phyloP scores from a whole-genome alignment of 2,113 vertebrate genomes.

The Anas platyrhynchos region DNA sequence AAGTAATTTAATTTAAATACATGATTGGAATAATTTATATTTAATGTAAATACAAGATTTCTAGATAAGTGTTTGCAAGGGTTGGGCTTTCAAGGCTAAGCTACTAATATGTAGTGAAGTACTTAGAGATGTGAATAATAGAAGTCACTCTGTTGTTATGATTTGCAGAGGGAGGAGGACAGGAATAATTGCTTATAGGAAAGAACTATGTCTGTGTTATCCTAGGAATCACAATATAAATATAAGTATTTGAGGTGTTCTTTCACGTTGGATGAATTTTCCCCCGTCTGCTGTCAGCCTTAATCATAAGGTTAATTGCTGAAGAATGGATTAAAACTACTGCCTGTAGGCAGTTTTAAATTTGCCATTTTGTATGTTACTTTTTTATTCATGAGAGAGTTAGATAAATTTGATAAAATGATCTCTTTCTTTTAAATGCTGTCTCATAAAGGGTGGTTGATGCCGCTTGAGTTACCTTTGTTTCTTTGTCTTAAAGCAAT shows the following conservation, averaged over 20 bases:
- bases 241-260: not conserved
- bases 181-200: not conserved
- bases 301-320: constrained; percentile 58
- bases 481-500: not conserved
- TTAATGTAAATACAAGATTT: not conserved
- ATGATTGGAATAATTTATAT: not conserved
- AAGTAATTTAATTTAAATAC: constrained; percentile 13
- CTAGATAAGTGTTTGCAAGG: not conserved
- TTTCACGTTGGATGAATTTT: not conserved
- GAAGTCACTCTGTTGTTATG: not conserved
- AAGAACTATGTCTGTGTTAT: not conserved
- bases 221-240: not conserved
- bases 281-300: not conserved
- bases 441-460: not conserved
- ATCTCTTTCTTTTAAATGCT: constrained; percentile 1
- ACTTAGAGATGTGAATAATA: not conserved
- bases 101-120: not conserved
- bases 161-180: not conserved
- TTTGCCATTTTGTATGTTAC: not conserved
- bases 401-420: not conserved
- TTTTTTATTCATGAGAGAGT: not conserved
- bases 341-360: constrained; percentile 16
- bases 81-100: not conserved
- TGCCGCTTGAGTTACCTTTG: not conserved
- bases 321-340: constrained; percentile 32